Evolutionary conservation across 2,888 invertebrate species (phyloP).

Genomic region (Ochropacha duplaris): DNA sequence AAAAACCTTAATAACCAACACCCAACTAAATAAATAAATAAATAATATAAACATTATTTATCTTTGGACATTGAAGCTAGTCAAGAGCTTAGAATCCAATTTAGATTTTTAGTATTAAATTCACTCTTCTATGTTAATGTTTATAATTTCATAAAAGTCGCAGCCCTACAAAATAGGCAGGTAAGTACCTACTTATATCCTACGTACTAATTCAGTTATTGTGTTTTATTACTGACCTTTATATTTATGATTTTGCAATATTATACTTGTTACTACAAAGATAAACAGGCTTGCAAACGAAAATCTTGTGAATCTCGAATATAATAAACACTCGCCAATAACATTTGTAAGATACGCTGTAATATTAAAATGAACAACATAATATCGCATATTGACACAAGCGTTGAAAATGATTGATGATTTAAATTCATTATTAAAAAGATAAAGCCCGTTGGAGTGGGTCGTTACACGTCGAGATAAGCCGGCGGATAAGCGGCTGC

Average conservation of each 20-base stretch:
- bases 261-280: too few relatives aligned
- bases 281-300: too few relatives aligned
- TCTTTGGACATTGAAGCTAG: not conserved
- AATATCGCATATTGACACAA: slow-evolving; percentile 34
- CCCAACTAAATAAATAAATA: not conserved
- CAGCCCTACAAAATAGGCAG: too few relatives aligned
- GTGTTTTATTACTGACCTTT: too few relatives aligned
- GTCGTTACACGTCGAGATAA: slow-evolving; percentile 71
- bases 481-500: slow-evolving; percentile 73
- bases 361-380: slow-evolving; percentile 12
- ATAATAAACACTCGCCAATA: not conserved
- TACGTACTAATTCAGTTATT: too few relatives aligned
- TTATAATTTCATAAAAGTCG: too few relatives aligned
- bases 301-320: too few relatives aligned
- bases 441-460: slow-evolving; percentile 59
- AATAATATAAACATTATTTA: not conserved
- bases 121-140: too few relatives aligned
- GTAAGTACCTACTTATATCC: too few relatives aligned
- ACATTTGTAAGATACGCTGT: not conserved
- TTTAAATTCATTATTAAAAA: slow-evolving; percentile 66
- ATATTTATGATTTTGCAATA: not conserved
- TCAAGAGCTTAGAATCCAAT: too few relatives aligned
- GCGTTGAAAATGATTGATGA: slow-evolving; percentile 56
- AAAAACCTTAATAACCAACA: not conserved
- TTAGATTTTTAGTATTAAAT: not conserved